Base-by-base conservation (phyloP, 1,140 invertebrate genomes). In the Leptinotarsa defecta region DNA sequence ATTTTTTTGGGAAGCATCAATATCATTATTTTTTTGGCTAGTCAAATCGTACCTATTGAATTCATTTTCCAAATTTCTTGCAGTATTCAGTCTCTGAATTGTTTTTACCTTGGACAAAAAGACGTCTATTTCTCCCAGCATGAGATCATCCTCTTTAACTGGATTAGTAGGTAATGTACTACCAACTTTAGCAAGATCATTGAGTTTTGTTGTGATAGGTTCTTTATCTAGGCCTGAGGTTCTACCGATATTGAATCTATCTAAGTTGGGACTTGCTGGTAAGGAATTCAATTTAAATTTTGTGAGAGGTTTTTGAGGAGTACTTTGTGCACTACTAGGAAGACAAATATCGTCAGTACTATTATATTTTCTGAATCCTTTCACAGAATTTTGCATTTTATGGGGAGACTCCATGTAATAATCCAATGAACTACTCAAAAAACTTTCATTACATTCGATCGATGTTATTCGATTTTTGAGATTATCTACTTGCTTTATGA, bases 401-500 rank as follows among this genome's bases (percentile, higher is more conserved):
- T 65, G 69, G 61, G 74, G 19, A 17, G n/a, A 73, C 24, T 75
- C 64, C 34, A 68, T 73, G 61, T 64, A 74, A 69, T 80, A 69
- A 78, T 78, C 73, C 64, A 80, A 27, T 15, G 79, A 79, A 71
- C 74, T 79, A 68, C 74, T 71, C 8, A 77, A 43, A 24, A 76
- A 74, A 79, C 78, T 81, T 4, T 73, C 65, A 76, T 81, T 76
- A 65, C 63, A 76, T 79, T 89, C 88, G 49, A 89, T 89, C 1
- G 84, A 84, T 64, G 80, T 83, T 77, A 92, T 87, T 69, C 90
- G 87, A 77, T 85, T 87, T 83, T 91, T 88, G 48, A 92, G 81
- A 3, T 87, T 87, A 75, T 89, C 87, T 43, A 92, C 89, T 84
- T 91, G 89, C 19, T 86, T 86, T 17, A 91, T 88, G 22, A 92